Evolutionary conservation across 2,888 invertebrate species (phyloP).

Genomic region (Drosophila histrio): DNA sequence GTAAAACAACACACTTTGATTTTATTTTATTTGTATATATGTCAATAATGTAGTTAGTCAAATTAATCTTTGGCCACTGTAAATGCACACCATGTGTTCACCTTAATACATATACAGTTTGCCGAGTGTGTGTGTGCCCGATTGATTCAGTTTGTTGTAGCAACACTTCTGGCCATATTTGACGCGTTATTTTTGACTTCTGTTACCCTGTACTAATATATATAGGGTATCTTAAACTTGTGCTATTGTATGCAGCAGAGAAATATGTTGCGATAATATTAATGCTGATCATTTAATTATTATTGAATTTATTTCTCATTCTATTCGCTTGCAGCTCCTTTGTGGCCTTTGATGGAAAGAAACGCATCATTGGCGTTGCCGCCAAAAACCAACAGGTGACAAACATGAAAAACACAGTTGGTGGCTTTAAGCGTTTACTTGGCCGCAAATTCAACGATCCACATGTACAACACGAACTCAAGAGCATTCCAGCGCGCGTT

Average conservation of each 20-base stretch:
- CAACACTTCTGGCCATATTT: conserved; percentile 54
- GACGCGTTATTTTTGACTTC: conserved; percentile 22
- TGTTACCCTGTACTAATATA: conserved; percentile 12
- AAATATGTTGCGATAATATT: not conserved
- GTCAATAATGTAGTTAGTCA: too few relatives aligned
- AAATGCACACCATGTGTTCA: conserved; percentile 18
- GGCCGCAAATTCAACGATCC: conserved; percentile 96
- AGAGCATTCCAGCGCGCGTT: conserved; percentile 91
- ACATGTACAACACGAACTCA: conserved; percentile 92
- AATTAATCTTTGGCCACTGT: too few relatives aligned
- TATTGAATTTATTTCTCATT: not conserved
- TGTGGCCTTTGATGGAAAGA: conserved; percentile 96
- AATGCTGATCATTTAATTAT: too few relatives aligned
- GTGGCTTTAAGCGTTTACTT: conserved; percentile 95
- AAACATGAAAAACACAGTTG: conserved; percentile 98
- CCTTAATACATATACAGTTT: conserved; percentile 8
- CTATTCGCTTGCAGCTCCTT: conserved; percentile 89
- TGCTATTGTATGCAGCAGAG: not conserved
- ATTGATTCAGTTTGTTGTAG: conserved; percentile 33
- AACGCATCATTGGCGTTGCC: conserved; percentile 96
- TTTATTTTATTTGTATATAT: too few relatives aligned
- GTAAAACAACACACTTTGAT: too few relatives aligned
- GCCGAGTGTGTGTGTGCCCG: conserved; percentile 1
- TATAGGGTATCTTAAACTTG: not conserved
- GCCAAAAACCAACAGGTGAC: conserved; percentile 98